Evolutionary conservation across 2,888 invertebrate genomes (phyloP).

Genomic region (Dichetophora obliterata): DNA sequence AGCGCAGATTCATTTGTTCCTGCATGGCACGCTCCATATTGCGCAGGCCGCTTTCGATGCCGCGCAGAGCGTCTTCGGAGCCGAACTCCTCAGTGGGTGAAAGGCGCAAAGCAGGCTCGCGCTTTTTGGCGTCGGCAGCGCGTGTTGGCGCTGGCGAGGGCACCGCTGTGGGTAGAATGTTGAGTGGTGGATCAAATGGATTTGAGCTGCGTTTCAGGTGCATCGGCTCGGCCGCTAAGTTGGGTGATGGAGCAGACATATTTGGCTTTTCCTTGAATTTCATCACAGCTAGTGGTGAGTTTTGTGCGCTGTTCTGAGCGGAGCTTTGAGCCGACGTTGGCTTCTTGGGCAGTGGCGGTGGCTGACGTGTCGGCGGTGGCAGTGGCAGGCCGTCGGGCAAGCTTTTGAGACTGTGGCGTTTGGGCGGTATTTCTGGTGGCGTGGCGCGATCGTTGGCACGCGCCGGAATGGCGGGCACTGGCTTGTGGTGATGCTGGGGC

Average conservation of each 20-base stretch:
- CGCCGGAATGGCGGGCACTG: slow-evolving; percentile 69
- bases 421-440: slow-evolving; percentile 70
- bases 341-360: slow-evolving; percentile 67
- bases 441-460: slow-evolving; percentile 64
- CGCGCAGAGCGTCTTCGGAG: slow-evolving; percentile 69
- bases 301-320: slow-evolving; percentile 65
- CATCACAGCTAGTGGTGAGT: slow-evolving; percentile 62
- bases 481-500: slow-evolving; percentile 57
- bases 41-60: slow-evolving; percentile 69
- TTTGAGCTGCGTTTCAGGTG: slow-evolving; percentile 60
- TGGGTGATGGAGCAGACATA: background rate
- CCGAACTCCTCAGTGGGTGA: slow-evolving; percentile 69
- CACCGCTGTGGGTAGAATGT: slow-evolving; percentile 47
- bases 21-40: slow-evolving; percentile 69
- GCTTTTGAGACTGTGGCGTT: slow-evolving; percentile 66
- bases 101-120: slow-evolving; percentile 48
- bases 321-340: slow-evolving; percentile 66
- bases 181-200: slow-evolving; percentile 63
- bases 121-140: slow-evolving; percentile 47
- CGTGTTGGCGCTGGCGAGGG: slow-evolving; percentile 64
- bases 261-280: slow-evolving; percentile 63
- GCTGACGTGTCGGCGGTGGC: slow-evolving; percentile 65
- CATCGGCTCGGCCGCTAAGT: slow-evolving; percentile 46
- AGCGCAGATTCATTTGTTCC: slow-evolving; percentile 69
- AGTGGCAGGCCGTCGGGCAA: slow-evolving; percentile 60